Conservation (phyloP, 1,140 invertebrate species). For the Calliopsis andreniformis region DNA sequence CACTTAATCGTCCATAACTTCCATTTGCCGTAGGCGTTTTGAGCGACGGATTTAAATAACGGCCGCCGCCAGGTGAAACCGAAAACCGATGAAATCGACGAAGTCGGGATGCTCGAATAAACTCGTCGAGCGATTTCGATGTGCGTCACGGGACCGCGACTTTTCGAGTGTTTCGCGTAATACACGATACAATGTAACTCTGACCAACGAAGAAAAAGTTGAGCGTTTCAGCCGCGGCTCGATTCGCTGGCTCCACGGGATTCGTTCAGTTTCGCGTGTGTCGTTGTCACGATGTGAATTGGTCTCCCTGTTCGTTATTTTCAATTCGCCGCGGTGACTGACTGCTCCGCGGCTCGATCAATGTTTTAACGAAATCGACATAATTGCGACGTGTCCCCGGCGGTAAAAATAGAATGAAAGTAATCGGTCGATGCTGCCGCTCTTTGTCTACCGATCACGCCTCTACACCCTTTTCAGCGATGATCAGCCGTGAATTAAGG, state of each 20-base stretch:
- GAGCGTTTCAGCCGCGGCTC: neutral
- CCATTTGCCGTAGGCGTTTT: constrained; percentile 19
- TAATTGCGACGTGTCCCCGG: constrained; percentile 17
- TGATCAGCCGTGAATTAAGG: neutral
- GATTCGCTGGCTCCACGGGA: neutral
- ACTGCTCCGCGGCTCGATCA: constrained; percentile 37
- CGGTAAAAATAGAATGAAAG: constrained; percentile 31
- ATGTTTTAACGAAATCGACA: constrained; percentile 46
- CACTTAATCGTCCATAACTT: constrained; percentile 33
- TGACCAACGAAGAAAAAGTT: neutral
- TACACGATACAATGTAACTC: neutral
- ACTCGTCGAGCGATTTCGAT: neutral
- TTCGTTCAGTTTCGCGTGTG: constrained; percentile 16
- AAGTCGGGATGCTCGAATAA: neutral
- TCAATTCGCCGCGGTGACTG: constrained; percentile 15
- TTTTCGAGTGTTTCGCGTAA: constrained; percentile 5
- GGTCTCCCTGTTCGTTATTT: constrained; percentile 26
- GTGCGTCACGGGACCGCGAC: neutral
- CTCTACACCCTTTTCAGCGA: neutral
- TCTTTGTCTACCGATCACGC: neutral
- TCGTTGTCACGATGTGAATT: constrained; percentile 15
- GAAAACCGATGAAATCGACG: neutral
- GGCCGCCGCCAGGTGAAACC: neutral
- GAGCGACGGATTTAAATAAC: constrained; percentile 5
- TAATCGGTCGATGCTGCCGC: neutral